phyloP scores from a whole-genome alignment of 37 sponge, comb jelly and placozoan species.

The Mnemiopsis leidyi region DNA sequence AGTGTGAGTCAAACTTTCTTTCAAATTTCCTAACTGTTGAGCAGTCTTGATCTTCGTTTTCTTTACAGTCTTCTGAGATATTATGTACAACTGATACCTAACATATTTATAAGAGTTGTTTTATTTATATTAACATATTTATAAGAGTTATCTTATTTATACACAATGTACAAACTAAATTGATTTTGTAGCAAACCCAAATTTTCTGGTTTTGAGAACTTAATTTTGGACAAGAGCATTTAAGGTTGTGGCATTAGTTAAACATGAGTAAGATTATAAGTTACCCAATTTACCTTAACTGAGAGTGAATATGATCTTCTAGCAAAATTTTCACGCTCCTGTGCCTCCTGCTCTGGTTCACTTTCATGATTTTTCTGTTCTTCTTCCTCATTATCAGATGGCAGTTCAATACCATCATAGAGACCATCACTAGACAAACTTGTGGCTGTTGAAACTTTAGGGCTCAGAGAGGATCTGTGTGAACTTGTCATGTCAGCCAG shows the following conservation, averaged over 20 bases:
- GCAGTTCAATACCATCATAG: slow-evolving; percentile 36
- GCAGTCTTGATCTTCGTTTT: slow-evolving; percentile 10
- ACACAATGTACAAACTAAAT: no score
- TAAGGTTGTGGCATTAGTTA: no score
- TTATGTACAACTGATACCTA: no score
- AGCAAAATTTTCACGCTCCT: neutral
- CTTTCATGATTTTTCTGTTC: neutral
- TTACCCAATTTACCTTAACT: neutral
- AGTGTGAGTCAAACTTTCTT: neutral
- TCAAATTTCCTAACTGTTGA: neutral
- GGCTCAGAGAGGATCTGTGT: neutral
- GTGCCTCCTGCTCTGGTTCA: neutral
- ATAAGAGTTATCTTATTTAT: no score
- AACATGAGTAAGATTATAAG: no score
- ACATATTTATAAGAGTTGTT: no score
- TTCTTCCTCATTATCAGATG: neutral
- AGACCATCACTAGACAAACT: slow-evolving; percentile 1
- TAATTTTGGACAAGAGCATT: no score
- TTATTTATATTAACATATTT: no score
- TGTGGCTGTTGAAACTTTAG: neutral
- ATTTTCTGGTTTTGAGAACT: no score
- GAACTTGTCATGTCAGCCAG: neutral
- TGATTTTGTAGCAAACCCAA: no score
- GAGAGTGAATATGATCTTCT: neutral
- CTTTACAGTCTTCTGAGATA: neutral